phyloP scores from a whole-genome alignment of 2,797 vertebrate genomes.

The Melanogrammus aeglefinus region DNA sequence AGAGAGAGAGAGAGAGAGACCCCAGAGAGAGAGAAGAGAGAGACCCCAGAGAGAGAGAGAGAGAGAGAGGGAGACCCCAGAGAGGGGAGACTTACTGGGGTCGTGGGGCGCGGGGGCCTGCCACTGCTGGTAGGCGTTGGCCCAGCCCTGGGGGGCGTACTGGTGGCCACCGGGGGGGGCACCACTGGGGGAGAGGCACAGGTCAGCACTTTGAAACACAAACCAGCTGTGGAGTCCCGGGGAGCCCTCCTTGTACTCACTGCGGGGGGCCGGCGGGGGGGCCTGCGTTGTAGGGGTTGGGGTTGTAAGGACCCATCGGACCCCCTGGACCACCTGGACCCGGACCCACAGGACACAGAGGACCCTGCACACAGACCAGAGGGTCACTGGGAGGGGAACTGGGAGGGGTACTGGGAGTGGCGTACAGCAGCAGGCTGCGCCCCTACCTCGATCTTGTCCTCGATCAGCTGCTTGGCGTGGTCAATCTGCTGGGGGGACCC shows the following conservation, averaged over 20 bases:
- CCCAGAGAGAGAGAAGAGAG: no score
- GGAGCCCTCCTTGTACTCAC: constrained; percentile 69
- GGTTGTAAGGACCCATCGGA: constrained; percentile 92
- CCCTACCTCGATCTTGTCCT: constrained; percentile 92
- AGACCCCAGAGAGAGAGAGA: no score
- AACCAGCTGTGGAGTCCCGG: no score
- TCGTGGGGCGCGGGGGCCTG: constrained; percentile 88
- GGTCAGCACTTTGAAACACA: neutral
- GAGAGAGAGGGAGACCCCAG: no score
- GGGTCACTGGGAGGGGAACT: no score
- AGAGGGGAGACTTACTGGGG: constrained; percentile 77
- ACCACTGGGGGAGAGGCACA: constrained; percentile 63
- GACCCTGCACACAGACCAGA: constrained; percentile 68
- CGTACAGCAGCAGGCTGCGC: no score
- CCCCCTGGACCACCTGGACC: constrained; percentile 82
- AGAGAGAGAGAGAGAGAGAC: no score
- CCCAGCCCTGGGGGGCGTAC: constrained; percentile 90
- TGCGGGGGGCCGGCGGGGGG: constrained; percentile 88
- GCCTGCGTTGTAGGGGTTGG: constrained; percentile 87
- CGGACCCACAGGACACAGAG: constrained; percentile 85
- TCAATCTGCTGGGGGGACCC: constrained; percentile 93
- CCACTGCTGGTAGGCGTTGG: constrained; percentile 88
- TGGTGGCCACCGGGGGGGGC: constrained; percentile 85
- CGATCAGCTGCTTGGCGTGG: constrained; percentile 95
- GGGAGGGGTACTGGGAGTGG: no score